phyloP scores from a whole-genome alignment of 1,140 invertebrate species.

The Caenorhabditis briggsae region DNA sequence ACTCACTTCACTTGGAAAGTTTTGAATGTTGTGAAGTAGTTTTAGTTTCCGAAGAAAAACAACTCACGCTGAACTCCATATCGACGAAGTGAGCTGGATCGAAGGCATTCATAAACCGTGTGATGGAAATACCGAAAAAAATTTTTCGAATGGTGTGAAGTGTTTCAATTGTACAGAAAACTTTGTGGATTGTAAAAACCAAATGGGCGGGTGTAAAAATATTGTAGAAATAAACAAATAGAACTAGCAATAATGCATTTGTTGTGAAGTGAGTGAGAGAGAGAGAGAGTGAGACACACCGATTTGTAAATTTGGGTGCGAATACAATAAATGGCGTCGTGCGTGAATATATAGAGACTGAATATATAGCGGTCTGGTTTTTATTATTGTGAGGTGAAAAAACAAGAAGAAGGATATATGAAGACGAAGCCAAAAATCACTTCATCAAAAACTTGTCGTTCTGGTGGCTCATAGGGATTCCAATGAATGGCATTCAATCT shows the following conservation, averaged over 20 bases:
- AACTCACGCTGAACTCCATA: constrained; percentile 46
- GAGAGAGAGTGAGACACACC: constrained; percentile 24
- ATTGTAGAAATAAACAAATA: constrained; percentile 50
- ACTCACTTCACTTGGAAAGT: not conserved
- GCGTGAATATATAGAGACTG: constrained; percentile 32
- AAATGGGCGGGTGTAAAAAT: not conserved
- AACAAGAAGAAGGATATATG: constrained; percentile 9
- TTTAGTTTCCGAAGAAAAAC: not conserved
- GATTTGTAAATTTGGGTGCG: constrained; percentile 52
- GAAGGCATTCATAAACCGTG: constrained; percentile 48
- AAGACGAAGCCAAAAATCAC: not conserved
- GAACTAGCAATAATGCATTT: constrained; percentile 43
- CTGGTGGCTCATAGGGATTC: not conserved
- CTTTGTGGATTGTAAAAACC: constrained; percentile 9
- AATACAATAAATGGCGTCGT: constrained; percentile 48
- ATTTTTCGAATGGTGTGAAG: not conserved
- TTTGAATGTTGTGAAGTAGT: not conserved
- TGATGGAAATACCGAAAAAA: not conserved
- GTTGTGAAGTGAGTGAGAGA: not conserved
- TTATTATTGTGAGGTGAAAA: constrained; percentile 8
- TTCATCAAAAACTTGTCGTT: constrained; percentile 11
- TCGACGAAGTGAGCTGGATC: constrained; percentile 46
- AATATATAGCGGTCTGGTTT: constrained; percentile 33
- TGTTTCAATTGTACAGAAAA: constrained; percentile 36
- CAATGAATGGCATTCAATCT: not conserved